Conservation (phyloP, 2,113 vertebrate genomes). For the Mola mola region DNA sequence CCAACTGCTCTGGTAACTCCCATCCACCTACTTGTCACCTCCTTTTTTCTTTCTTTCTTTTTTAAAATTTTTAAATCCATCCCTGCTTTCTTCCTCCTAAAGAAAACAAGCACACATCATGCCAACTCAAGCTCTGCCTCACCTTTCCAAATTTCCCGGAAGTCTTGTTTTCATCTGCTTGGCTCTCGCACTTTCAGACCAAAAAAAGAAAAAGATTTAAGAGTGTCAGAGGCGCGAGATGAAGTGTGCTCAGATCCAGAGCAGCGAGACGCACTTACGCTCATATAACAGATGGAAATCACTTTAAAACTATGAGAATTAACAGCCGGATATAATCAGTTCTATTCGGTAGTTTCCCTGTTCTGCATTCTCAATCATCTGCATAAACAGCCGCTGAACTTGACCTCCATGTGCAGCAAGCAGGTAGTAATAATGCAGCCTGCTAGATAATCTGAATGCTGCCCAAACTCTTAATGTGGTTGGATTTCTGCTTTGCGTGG, state of each 20-base stretch:
- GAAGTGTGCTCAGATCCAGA: conserved; percentile 39
- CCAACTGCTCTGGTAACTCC: conserved; percentile 31
- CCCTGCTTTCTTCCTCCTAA: conserved; percentile 20
- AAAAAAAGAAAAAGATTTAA: background rate
- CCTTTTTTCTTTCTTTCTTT: background rate
- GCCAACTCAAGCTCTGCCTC: conserved; percentile 40
- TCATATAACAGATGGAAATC: conserved; percentile 39
- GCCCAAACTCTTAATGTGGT: too few relatives aligned
- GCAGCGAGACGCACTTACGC: conserved; percentile 19
- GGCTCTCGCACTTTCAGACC: conserved; percentile 12
- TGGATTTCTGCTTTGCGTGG: too few relatives aligned
- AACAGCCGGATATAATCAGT: conserved; percentile 33
- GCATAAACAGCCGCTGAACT: conserved; percentile 4
- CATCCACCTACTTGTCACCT: conserved; percentile 23
- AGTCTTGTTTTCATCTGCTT: conserved; percentile 60
- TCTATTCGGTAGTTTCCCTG: conserved; percentile 1
- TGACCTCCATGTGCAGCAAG: conserved; percentile 1
- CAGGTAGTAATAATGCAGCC: conserved; percentile 8
- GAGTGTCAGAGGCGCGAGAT: conserved; percentile 40
- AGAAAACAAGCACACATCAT: conserved; percentile 12
- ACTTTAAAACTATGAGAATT: conserved; percentile 26
- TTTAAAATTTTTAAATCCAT: background rate
- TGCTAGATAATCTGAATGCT: too few relatives aligned
- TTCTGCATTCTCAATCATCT: conserved; percentile 31
- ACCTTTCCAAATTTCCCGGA: conserved; percentile 52